These are phyloP conservation scores for Coelopa frigida DNA, from an alignment of 1,140 invertebrate genomes.

Conservation along the genomic window DNA sequence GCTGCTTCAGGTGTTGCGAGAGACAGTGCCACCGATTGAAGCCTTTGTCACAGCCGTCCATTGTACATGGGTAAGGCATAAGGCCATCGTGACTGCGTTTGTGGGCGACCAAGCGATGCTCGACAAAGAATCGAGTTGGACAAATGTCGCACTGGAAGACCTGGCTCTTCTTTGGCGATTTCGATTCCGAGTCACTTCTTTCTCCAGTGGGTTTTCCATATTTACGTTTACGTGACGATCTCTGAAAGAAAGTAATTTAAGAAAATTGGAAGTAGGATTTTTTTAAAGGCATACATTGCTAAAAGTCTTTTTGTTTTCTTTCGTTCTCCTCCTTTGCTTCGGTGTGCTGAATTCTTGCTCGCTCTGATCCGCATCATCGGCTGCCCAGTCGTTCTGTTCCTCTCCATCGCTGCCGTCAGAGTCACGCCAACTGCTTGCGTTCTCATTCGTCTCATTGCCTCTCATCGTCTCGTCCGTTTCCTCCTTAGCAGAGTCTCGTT, in stretches of 20 bases:
- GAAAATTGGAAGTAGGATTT: too few relatives aligned
- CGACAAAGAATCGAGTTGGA: slow-evolving; percentile 11
- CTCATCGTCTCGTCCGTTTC: too few relatives aligned
- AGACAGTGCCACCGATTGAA: slow-evolving; percentile 21
- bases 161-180: neutral
- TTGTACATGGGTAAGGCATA: slow-evolving; percentile 26
- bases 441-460: neutral
- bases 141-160: slow-evolving; percentile 21
- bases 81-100: slow-evolving; percentile 27
- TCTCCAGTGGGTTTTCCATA: neutral
- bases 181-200: neutral
- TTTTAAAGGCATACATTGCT: neutral
- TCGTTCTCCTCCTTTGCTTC: neutral
- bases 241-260: too few relatives aligned
- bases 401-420: neutral
- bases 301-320: neutral
- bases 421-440: neutral
- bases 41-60: slow-evolving; percentile 16
- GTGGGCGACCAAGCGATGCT: slow-evolving; percentile 18
- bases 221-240: too few relatives aligned
- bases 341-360: too few relatives aligned
- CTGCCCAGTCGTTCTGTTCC: neutral
- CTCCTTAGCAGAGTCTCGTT: too few relatives aligned
- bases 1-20: slow-evolving; percentile 20
- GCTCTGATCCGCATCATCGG: too few relatives aligned